Conservation (phyloP, 2,797 vertebrate genomes). For the Scarus forsteni region DNA sequence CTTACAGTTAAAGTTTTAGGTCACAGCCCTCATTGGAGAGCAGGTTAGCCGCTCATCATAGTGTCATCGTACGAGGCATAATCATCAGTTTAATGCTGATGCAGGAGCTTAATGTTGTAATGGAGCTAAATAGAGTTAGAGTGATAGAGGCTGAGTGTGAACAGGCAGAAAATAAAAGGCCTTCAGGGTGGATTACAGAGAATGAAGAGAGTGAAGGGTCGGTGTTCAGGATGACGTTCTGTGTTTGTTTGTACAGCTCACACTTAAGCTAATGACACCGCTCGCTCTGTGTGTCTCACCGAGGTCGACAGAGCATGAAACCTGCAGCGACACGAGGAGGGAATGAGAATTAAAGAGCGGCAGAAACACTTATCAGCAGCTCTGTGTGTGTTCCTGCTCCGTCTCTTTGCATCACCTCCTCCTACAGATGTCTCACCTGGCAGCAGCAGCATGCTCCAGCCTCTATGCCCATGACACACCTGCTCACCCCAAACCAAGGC, state of each 20-base stretch:
- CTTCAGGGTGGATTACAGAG: constrained; percentile 5
- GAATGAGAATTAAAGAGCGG: constrained; percentile 20
- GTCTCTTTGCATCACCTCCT: constrained; percentile 48
- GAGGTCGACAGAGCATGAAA: constrained; percentile 21
- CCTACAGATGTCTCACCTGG: constrained; percentile 33
- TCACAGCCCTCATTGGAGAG: constrained; percentile 12
- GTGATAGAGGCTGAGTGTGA: constrained; percentile 4
- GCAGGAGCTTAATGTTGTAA: constrained; percentile 13
- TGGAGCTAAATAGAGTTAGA: constrained; percentile 8
- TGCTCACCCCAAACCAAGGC: neutral
- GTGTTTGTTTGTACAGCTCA: constrained; percentile 6
- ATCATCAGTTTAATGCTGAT: constrained; percentile 1
- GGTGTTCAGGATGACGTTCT: constrained; percentile 6
- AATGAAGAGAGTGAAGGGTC: constrained; percentile 1
- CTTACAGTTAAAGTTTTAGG: neutral
- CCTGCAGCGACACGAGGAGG: constrained; percentile 13
- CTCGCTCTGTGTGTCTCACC: constrained; percentile 4
- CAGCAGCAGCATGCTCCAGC: constrained; percentile 16
- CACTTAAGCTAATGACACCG: constrained; percentile 6
- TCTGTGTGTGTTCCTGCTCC: neutral
- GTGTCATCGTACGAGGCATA: neutral
- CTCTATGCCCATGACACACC: constrained; percentile 26
- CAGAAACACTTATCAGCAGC: constrained; percentile 3
- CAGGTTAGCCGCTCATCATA: constrained; percentile 7
- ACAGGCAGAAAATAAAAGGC: constrained; percentile 5